Conservation (phyloP, 1,140 invertebrate genomes). For the Helicoverpa zea region DNA sequence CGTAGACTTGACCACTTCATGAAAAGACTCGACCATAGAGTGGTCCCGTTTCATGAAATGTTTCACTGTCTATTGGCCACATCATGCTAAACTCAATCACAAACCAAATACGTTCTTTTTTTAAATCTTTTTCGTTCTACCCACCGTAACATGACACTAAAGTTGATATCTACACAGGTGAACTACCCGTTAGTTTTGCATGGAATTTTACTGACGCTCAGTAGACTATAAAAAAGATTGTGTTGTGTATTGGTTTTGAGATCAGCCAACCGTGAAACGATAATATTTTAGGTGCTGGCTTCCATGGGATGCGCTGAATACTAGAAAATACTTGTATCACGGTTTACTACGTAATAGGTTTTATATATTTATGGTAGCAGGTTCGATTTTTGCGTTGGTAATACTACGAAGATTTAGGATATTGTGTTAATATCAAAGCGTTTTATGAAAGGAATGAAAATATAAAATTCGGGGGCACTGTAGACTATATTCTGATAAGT, state of each 20-base stretch:
- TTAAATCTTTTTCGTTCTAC: neutral
- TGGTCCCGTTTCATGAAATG: no score
- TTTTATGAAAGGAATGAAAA: no score
- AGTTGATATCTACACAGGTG: neutral
- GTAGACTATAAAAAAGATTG: constrained; percentile 57
- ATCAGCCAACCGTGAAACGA: constrained; percentile 51
- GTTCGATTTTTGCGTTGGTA: no score
- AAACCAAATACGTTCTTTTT: neutral
- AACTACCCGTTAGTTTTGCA: constrained; percentile 11
- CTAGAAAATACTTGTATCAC: neutral
- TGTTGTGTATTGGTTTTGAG: constrained; percentile 59
- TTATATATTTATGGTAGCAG: no score
- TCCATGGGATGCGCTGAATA: neutral
- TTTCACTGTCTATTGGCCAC: no score
- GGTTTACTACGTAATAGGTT: neutral
- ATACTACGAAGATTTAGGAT: no score
- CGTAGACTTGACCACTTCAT: no score
- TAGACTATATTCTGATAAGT: no score
- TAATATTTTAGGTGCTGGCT: constrained; percentile 46
- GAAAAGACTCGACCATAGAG: no score
- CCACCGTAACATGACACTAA: neutral
- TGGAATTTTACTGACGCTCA: constrained; percentile 47
- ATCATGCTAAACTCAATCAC: no score
- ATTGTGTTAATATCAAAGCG: no score
- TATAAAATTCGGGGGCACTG: no score